Evolutionary conservation across 2,797 vertebrate genomes (phyloP).

Genomic region (Gila robusta): DNA sequence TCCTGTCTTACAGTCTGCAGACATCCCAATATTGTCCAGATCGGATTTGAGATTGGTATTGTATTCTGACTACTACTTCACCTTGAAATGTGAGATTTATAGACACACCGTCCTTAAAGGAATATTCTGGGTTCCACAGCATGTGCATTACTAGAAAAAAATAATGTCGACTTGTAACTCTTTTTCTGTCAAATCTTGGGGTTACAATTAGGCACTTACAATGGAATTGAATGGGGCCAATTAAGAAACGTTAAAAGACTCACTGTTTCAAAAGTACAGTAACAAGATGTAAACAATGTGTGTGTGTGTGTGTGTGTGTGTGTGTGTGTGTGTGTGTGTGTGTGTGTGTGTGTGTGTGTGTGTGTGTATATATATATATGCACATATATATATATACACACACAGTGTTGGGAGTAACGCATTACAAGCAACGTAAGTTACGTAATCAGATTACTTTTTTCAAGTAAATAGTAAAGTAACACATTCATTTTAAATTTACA

Average conservation of each 20-base stretch:
- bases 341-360: no score
- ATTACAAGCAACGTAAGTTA: no score
- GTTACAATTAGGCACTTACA: background rate
- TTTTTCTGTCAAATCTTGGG: background rate
- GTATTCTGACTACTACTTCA: constrained; percentile 88
- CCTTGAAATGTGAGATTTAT: constrained; percentile 90
- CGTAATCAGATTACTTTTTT: no score
- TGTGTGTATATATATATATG: no score
- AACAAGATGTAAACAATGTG: background rate
- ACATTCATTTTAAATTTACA: no score
- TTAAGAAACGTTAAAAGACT: background rate
- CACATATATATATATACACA: background rate
- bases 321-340: no score
- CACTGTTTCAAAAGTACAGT: background rate
- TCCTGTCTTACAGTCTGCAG: constrained; percentile 45
- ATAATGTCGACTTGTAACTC: background rate
- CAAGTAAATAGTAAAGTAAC: no score
- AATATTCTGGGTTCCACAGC: background rate
- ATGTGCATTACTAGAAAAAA: background rate
- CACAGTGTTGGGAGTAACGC: no score
- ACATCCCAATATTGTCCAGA: constrained; percentile 85
- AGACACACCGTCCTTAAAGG: constrained; percentile 45
- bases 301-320: no score
- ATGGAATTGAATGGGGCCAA: background rate
- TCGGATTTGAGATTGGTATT: constrained; percentile 88